Evolutionary conservation across 2,888 invertebrate genomes (phyloP).

Genomic region (Drosophila mercatorum): DNA sequence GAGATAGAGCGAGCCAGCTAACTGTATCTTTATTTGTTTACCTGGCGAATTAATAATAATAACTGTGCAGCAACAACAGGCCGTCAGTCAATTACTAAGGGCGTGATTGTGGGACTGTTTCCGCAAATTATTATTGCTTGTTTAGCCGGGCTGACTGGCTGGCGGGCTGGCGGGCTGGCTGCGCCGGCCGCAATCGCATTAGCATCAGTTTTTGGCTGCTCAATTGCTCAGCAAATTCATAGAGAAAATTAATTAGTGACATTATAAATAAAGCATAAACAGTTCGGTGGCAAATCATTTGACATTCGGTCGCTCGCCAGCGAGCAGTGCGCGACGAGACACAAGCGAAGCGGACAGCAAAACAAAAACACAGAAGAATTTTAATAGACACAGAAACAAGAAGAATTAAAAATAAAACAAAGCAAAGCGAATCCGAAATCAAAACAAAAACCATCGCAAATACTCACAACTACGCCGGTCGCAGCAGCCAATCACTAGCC

Average conservation of each 20-base stretch:
- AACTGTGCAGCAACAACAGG: constrained; percentile 28
- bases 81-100: constrained; percentile 57
- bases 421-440: constrained; percentile 20
- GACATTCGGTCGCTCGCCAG: constrained; percentile 64
- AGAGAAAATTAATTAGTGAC: constrained; percentile 72
- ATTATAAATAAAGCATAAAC: constrained; percentile 76
- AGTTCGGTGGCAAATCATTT: constrained; percentile 70
- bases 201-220: constrained; percentile 58
- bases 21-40: constrained; percentile 27
- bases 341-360: constrained; percentile 8
- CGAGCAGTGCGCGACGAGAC: constrained; percentile 44
- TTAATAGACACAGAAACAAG: constrained; percentile 11
- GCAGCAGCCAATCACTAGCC: constrained; percentile 52
- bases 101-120: constrained; percentile 66
- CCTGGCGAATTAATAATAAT: constrained; percentile 64
- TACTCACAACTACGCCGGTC: constrained; percentile 44
- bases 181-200: constrained; percentile 60
- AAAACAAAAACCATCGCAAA: constrained; percentile 44
- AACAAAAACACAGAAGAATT: constrained; percentile 9
- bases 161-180: neutral
- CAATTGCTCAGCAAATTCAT: constrained; percentile 45
- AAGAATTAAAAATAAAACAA: constrained; percentile 18
- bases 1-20: neutral
- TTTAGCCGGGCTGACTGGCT: constrained; percentile 19
- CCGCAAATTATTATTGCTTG: constrained; percentile 71